Conservation (phyloP, 2,113 vertebrate species). For the Tragulus kanchil region DNA sequence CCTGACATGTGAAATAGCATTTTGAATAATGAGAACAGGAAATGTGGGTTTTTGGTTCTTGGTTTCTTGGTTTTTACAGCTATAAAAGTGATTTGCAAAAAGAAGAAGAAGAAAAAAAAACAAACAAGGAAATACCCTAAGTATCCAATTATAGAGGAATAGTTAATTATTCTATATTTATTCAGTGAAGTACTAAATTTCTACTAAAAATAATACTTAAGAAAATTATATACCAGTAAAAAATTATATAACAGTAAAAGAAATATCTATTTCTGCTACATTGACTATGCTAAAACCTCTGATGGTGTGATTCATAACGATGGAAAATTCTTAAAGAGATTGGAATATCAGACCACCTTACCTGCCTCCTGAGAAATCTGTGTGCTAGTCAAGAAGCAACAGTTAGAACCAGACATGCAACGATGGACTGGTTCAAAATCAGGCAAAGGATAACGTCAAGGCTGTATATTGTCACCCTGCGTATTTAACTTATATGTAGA, state of each 20-base stretch:
- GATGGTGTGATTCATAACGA: not conserved
- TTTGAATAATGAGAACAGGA: slow-evolving; percentile 45
- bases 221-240: not conserved
- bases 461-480: not conserved
- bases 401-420: not conserved
- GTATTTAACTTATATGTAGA: not conserved
- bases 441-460: not conserved
- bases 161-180: not conserved
- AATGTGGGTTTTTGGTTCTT: not conserved
- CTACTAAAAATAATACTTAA: slow-evolving; percentile 5
- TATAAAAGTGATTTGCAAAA: slow-evolving; percentile 8
- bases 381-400: not conserved
- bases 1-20: not conserved
- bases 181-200: slow-evolving; percentile 14
- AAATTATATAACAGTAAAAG: not conserved
- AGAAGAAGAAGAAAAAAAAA: not conserved
- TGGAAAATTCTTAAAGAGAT: not conserved
- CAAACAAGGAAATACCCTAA: slow-evolving; percentile 1
- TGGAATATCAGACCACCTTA: not conserved
- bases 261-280: not conserved
- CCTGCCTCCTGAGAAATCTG: not conserved
- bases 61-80: not conserved
- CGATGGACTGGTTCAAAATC: not conserved
- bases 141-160: not conserved
- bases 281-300: not conserved